These are phyloP conservation scores for Hemaris fuciformis DNA, from an alignment of 2,888 invertebrate genomes.

Conservation along the genomic window DNA sequence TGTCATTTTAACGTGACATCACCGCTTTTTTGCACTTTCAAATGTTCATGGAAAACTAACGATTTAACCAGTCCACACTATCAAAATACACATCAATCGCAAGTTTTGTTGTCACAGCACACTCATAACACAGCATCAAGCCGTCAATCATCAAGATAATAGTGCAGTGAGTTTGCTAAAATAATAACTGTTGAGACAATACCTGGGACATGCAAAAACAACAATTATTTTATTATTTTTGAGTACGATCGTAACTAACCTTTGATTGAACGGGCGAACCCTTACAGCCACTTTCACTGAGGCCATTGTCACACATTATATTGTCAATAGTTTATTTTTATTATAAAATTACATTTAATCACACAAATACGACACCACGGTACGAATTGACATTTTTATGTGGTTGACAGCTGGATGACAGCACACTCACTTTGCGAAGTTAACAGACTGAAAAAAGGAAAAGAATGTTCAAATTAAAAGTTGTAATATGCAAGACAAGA, in stretches of 20 bases:
- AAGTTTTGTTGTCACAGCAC: slow-evolving; percentile 14
- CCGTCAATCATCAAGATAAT: slow-evolving; percentile 34
- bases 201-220: slow-evolving; percentile 43
- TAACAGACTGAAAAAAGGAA: not conserved
- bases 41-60: slow-evolving; percentile 30
- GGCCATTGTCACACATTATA: slow-evolving; percentile 87
- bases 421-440: not conserved
- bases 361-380: slow-evolving; percentile 64
- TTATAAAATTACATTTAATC: slow-evolving; percentile 60
- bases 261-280: slow-evolving; percentile 94
- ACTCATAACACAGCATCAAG: slow-evolving; percentile 31
- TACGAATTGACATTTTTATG: slow-evolving; percentile 56
- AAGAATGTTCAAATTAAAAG: too few relatives aligned
- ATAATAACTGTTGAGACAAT: slow-evolving; percentile 35
- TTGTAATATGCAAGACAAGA: too few relatives aligned
- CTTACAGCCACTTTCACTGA: slow-evolving; percentile 95
- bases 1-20: slow-evolving; percentile 75
- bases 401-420: slow-evolving; percentile 22
- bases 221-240: slow-evolving; percentile 27
- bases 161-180: slow-evolving; percentile 38
- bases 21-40: slow-evolving; percentile 73
- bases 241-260: slow-evolving; percentile 75
- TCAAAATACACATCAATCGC: not conserved
- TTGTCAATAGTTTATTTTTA: slow-evolving; percentile 55
- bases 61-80: slow-evolving; percentile 18